phyloP scores from a whole-genome alignment of 2,888 invertebrate genomes.

The Mimumesa dahlbomi region DNA sequence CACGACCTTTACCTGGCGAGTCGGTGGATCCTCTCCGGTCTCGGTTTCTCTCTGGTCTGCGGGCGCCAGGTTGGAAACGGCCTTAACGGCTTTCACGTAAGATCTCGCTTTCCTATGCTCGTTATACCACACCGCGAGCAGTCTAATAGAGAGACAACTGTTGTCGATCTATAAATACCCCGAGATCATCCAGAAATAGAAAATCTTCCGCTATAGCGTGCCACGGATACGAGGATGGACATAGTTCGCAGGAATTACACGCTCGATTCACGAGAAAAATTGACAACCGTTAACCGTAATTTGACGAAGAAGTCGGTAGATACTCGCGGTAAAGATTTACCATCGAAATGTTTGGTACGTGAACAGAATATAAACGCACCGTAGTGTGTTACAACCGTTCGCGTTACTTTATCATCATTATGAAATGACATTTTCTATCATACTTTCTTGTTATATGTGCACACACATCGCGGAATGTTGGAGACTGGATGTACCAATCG shows the following conservation, averaged over 20 bases:
- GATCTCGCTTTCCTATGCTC: constrained; percentile 56
- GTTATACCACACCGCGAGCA: constrained; percentile 30
- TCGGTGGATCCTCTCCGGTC: constrained; percentile 46
- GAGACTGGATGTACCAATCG: not conserved
- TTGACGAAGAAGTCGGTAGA: no score
- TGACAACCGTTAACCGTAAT: not conserved
- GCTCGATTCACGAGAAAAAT: constrained; percentile 22
- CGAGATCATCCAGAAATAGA: constrained; percentile 55
- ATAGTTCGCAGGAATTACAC: constrained; percentile 6
- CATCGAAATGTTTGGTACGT: no score
- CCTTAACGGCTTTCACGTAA: constrained; percentile 67
- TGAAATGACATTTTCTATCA: no score
- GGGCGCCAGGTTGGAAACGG: constrained; percentile 49
- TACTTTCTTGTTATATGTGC: no score
- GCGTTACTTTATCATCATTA: no score
- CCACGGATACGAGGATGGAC: not conserved
- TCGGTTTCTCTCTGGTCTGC: constrained; percentile 56
- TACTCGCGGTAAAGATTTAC: no score
- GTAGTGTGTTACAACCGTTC: no score
- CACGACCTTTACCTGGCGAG: constrained; percentile 61
- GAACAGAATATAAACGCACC: no score
- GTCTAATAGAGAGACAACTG: constrained; percentile 28
- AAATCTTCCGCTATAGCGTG: constrained; percentile 43
- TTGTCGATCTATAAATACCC: constrained; percentile 54
- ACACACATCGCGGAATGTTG: not conserved